Conservation (phyloP, 2,113 vertebrate species). For the Python bivittatus region DNA sequence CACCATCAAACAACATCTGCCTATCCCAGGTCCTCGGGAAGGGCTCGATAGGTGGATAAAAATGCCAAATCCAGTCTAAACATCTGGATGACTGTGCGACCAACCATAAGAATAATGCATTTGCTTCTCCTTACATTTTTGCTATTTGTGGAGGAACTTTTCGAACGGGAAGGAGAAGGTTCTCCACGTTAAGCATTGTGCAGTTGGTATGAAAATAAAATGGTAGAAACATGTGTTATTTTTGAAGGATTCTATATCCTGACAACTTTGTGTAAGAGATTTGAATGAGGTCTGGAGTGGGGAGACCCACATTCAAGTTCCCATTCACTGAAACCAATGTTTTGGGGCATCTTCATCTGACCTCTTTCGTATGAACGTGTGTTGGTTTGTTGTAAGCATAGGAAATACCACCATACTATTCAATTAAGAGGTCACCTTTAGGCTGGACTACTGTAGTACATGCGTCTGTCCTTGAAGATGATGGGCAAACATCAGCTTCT, state of each 20-base stretch:
- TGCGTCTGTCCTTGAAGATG: not conserved
- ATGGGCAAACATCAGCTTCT: not conserved
- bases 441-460: not conserved
- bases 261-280: not conserved
- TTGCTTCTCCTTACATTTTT: too few species aligned
- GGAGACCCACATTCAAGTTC: not conserved
- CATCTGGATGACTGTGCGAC: too few species aligned
- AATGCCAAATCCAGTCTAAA: too few species aligned
- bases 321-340: not conserved
- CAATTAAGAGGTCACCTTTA: not conserved
- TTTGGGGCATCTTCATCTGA: not conserved
- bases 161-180: not conserved
- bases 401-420: not conserved
- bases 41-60: too few species aligned
- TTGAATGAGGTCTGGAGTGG: not conserved
- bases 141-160: not conserved
- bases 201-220: not conserved
- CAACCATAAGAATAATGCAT: too few species aligned
- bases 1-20: too few species aligned
- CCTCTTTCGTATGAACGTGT: not conserved
- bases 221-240: accelerated
- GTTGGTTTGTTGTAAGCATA: too few species aligned
- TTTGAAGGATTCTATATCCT: not conserved
- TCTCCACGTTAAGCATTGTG: not conserved
- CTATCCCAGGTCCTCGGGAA: too few species aligned